These are phyloP conservation scores for Corythaeola cristata DNA, from an alignment of 2,113 vertebrate species.

Conservation along the genomic window DNA sequence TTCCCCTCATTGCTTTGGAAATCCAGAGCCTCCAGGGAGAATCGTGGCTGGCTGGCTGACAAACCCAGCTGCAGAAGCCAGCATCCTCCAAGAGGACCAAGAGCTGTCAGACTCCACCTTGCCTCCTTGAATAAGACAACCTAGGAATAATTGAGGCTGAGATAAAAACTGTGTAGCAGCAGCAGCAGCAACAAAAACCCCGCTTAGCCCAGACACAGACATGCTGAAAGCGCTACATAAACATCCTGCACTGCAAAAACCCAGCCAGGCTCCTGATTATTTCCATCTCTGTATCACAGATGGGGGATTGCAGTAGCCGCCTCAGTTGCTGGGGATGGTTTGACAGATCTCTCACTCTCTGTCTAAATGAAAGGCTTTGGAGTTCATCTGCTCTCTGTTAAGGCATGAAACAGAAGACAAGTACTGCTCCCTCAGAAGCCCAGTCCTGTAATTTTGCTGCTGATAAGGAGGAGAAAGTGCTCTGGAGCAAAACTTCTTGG, in stretches of 20 bases:
- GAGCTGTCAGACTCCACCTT: not conserved
- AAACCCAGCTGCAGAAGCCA: not conserved
- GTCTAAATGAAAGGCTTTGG: not conserved
- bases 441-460: not conserved
- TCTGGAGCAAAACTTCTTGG: not conserved
- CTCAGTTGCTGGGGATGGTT: not conserved
- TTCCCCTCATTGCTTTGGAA: not conserved
- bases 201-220: not conserved
- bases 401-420: not conserved
- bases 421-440: not conserved
- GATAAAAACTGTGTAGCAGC: not conserved
- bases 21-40: not conserved
- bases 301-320: not conserved
- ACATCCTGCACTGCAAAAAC: not conserved
- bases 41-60: not conserved
- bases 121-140: not conserved
- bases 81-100: not conserved
- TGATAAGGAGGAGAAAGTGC: not conserved
- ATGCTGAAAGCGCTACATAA: not conserved
- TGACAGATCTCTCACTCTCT: not conserved
- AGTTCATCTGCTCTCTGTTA: not conserved
- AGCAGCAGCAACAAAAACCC: not conserved
- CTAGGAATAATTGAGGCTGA: not conserved
- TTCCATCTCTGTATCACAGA: not conserved
- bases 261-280: not conserved